phyloP scores from a whole-genome alignment of 2,113 vertebrate genomes.

The Mobula hypostoma region DNA sequence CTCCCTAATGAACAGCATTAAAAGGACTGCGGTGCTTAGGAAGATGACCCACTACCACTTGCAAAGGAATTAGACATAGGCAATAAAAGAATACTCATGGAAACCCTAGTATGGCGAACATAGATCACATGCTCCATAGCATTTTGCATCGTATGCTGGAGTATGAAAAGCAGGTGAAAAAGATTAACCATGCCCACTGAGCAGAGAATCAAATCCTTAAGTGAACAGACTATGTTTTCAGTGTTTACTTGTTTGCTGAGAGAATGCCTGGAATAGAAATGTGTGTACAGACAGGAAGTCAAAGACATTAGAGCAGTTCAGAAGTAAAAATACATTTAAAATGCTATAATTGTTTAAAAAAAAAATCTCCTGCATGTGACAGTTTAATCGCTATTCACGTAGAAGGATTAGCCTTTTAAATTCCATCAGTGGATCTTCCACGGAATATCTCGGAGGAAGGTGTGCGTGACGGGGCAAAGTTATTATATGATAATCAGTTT shows the following conservation, averaged over 20 bases:
- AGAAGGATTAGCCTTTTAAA: background rate
- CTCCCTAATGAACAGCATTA: no score
- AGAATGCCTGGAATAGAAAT: background rate
- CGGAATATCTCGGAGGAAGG: background rate
- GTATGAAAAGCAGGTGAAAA: background rate
- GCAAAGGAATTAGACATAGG: no score
- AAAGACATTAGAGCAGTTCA: background rate
- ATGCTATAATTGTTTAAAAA: background rate
- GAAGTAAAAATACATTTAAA: background rate
- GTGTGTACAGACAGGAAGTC: no score
- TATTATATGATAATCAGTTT: background rate
- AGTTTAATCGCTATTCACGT: background rate
- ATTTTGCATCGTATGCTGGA: background rate
- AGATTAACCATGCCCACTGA: background rate
- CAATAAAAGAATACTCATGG: background rate
- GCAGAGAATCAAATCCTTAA: background rate
- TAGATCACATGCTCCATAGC: background rate
- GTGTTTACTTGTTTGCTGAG: background rate
- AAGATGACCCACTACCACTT: no score
- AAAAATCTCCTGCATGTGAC: background rate
- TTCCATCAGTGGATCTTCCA: background rate
- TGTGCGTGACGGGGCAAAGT: background rate
- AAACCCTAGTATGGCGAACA: background rate
- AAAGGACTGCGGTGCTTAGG: no score
- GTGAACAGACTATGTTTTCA: background rate